Conservation (phyloP, 2,888 invertebrate species). For the Tillus elongatus region DNA sequence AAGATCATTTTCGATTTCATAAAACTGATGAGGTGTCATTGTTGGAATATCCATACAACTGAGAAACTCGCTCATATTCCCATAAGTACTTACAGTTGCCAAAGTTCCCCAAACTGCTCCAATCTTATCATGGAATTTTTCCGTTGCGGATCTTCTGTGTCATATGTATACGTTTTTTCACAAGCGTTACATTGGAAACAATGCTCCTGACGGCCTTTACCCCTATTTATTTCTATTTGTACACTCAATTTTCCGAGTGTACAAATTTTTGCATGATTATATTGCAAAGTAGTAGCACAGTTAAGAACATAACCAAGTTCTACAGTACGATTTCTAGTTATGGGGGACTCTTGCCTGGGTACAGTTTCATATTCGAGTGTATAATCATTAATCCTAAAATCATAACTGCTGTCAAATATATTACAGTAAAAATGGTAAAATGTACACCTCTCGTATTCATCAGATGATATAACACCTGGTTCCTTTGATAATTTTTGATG, state of each 20-base stretch:
- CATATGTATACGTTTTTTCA: background rate
- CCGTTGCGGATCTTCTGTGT: slow-evolving; percentile 9
- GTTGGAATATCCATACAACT: slow-evolving; percentile 15
- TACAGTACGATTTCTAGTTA: slow-evolving; percentile 13
- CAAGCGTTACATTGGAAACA: slow-evolving; percentile 5
- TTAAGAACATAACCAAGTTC: slow-evolving; percentile 13
- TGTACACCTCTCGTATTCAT: too few species aligned
- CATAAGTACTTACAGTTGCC: slow-evolving; percentile 11
- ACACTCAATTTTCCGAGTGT: slow-evolving; percentile 8
- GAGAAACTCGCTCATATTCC: slow-evolving; percentile 5
- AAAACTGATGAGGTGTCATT: slow-evolving; percentile 10
- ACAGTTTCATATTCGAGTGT: too few species aligned
- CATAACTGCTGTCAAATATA: too few species aligned
- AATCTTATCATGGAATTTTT: background rate
- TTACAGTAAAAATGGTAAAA: too few species aligned
- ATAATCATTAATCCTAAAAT: too few species aligned
- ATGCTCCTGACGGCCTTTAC: background rate
- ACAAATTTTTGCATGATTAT: slow-evolving; percentile 13
- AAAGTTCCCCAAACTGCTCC: slow-evolving; percentile 13
- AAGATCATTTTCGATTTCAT: slow-evolving; percentile 7
- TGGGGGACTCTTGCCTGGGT: background rate
- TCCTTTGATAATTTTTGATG: too few species aligned
- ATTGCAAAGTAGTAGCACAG: slow-evolving; percentile 9
- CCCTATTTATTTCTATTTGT: slow-evolving; percentile 6
- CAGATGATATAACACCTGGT: too few species aligned